Percentiles rank a stretch among this genome's conserved stretches.
Conservation (phyloP, 2,797 vertebrate species). For the Pampus argenteus region DNA sequence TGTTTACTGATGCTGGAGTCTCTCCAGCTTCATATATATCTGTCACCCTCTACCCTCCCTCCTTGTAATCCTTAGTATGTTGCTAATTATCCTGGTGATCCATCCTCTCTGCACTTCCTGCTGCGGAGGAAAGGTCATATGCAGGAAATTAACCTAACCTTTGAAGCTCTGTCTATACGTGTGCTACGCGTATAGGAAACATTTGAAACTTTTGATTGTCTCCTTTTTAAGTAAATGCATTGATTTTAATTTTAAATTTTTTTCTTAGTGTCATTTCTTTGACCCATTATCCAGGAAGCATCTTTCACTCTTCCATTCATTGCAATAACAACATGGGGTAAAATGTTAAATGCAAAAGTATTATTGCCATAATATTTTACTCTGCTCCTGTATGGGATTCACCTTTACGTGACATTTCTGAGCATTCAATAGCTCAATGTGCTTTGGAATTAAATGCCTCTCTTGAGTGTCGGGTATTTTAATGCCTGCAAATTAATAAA, state of each 20-base stretch:
- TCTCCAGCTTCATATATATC: conserved; percentile 11
- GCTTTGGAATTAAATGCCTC: conserved; percentile 26
- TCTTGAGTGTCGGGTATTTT: conserved; percentile 18
- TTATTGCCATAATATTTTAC: conserved; percentile 1
- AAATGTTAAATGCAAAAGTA: conserved; percentile 4
- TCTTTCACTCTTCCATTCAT: not conserved
- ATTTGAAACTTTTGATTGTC: not conserved
- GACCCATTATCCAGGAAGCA: not conserved
- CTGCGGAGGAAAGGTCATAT: conserved; percentile 68
- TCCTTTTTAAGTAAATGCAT: not conserved
- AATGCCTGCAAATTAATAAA: conserved; percentile 49
- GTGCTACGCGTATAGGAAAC: conserved; percentile 18
- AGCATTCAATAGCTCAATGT: conserved; percentile 33
- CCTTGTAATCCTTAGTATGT: conserved; percentile 13
- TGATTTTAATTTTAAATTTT: not conserved
- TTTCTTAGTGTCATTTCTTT: not conserved
- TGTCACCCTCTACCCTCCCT: conserved; percentile 20
- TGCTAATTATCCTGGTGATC: conserved; percentile 65
- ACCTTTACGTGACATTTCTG: conserved; percentile 51
- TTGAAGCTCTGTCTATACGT: conserved; percentile 40
- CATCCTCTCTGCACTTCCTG: conserved; percentile 36
- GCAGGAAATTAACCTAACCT: conserved; percentile 64
- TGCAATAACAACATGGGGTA: not conserved
- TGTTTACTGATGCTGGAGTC: conserved; percentile 9
- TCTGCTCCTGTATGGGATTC: conserved; percentile 6